Percentiles rank a stretch among this genome's conserved stretches.
Conservation (phyloP, 2,797 vertebrate species). For the Uromys caudimaculatus region DNA sequence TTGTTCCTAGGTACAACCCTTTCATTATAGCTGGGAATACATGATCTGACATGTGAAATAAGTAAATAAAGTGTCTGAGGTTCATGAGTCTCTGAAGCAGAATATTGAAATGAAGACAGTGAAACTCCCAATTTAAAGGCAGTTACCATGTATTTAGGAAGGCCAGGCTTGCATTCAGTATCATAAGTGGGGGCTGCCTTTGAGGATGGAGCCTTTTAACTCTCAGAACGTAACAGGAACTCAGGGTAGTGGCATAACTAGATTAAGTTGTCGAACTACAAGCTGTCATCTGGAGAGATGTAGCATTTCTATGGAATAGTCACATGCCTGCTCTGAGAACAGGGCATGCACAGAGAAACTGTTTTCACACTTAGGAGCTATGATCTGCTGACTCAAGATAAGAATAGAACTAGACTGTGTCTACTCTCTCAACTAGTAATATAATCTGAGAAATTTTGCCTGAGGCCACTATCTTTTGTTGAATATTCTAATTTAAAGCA, state of each 20-base stretch:
- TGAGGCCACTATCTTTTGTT: slow-evolving; percentile 39
- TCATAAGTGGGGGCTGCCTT: not conserved
- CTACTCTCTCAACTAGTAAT: slow-evolving; percentile 38
- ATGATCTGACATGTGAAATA: not conserved
- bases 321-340: not conserved
- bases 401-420: not conserved
- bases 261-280: not conserved
- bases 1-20: not conserved
- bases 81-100: not conserved
- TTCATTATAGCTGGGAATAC: not conserved
- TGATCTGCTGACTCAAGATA: not conserved
- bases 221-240: not conserved
- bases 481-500: slow-evolving; percentile 67
- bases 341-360: not conserved
- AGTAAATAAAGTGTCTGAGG: not conserved
- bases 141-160: not conserved
- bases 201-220: not conserved
- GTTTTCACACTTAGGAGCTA: not conserved
- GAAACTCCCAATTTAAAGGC: not conserved
- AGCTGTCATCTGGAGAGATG: not conserved
- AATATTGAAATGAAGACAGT: not conserved
- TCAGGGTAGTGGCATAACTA: not conserved
- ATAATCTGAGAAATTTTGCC: slow-evolving; percentile 33
- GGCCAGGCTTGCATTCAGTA: not conserved
- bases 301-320: not conserved